Percentiles rank a stretch among this genome's conserved stretches.
Conservation (phyloP, 1,140 invertebrate species). For the Coenobita brevimanus region DNA sequence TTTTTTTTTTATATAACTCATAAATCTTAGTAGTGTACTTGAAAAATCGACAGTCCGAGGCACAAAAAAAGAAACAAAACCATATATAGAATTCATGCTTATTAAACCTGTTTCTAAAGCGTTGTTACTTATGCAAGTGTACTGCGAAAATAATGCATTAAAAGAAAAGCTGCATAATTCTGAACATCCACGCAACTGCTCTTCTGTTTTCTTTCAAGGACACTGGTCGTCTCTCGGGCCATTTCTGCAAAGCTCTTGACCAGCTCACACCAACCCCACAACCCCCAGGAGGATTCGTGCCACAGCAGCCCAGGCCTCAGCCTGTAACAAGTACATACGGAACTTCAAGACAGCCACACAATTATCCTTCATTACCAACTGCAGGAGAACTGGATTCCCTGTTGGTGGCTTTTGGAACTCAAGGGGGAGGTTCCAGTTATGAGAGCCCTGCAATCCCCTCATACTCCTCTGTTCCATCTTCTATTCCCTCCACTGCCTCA, state of each 20-base stretch:
- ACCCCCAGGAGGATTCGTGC: not conserved
- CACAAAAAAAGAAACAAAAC: no score
- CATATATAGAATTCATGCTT: no score
- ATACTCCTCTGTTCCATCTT: not conserved
- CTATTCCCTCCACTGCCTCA: not conserved
- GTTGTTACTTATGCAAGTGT: no score
- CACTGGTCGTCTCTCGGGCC: slow-evolving; percentile 23
- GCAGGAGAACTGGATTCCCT: slow-evolving; percentile 52
- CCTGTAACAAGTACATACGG: slow-evolving; percentile 2
- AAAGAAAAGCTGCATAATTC: not conserved
- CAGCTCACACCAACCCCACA: not conserved
- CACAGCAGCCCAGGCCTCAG: not conserved
- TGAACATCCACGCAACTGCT: slow-evolving; percentile 48
- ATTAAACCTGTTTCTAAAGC: no score
- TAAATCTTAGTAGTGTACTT: no score
- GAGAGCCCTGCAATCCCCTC: not conserved
- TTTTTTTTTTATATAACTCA: no score
- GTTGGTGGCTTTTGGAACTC: slow-evolving; percentile 20
- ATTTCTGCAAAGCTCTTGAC: slow-evolving; percentile 43
- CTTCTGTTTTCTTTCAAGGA: slow-evolving; percentile 63
- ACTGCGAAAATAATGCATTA: no score
- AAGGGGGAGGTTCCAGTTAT: not conserved
- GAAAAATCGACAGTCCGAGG: no score
- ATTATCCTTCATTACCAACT: not conserved
- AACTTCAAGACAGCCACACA: not conserved